Base-by-base conservation (phyloP, 2,797 vertebrate species). In the Leptoclinus maculatus region DNA sequence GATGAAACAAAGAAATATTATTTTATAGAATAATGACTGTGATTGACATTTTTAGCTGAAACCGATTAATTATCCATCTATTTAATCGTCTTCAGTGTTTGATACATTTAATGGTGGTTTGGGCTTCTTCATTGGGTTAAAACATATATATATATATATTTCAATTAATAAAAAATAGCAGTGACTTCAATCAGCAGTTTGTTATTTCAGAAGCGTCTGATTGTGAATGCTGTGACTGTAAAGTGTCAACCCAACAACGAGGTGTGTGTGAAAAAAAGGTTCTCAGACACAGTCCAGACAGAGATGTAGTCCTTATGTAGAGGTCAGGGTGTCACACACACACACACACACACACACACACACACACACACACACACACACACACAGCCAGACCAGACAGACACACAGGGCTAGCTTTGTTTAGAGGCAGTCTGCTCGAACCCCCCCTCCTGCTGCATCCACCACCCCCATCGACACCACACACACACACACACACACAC, bases 331-430 rank as follows among this genome's bases (percentile, higher is more conserved):
- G 63, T 72, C 67, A 47, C n/a, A 54, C 64, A 63, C 79, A 63
- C 76, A 67, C 67, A 36, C 19, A 62, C 59, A 62, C 59, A 39
- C 59, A 62, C 59, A 62, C 59, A 62, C 59, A 62, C 21, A 59
- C 72, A 66, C 66, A 80, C 53, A 78, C 71, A 63, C 70, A 47
- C 21, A 57, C 63, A 68, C 79, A 65, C 75, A 69, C 66, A 34
- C 29, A 58, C 29, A 58, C 56, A 58, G 36, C 23, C 72, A 84
- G 69, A 65, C 81, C 60, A 83, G 71, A 76, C 70, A 86, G 51
- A 77, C 79, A 84, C 83, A 90, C 88, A 92, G 84, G 81, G 58
- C 75, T 27, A 83, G 79, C 89, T 92, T 92, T 93, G 90, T 92
- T 89, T 83, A 84, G 79, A 89, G 79, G 82, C 87, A 88, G 89